These are phyloP conservation scores for Cheilosia impressa DNA, from an alignment of 2,888 invertebrate species.

Conservation along the genomic window DNA sequence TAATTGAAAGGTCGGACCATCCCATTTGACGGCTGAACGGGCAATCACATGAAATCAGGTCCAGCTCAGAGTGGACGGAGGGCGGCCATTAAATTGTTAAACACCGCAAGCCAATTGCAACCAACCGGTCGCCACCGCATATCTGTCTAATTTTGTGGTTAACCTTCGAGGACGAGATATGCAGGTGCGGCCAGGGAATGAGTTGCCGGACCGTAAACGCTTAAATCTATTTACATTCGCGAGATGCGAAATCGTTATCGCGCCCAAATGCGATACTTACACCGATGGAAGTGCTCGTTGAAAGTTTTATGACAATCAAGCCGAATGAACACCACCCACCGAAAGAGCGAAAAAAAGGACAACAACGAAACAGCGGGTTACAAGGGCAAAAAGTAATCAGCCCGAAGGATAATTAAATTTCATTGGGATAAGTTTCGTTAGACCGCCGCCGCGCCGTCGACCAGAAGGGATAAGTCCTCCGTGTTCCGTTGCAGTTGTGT, in stretches of 20 bases:
- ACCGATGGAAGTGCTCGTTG: slow-evolving; percentile 43
- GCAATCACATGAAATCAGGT: slow-evolving; percentile 3
- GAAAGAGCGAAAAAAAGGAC: neutral
- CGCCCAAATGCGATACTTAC: slow-evolving; percentile 32
- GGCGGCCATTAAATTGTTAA: slow-evolving; percentile 45
- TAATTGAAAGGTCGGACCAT: slow-evolving; percentile 45
- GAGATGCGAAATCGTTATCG: slow-evolving; percentile 36
- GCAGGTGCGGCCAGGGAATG: neutral
- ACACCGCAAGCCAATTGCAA: slow-evolving; percentile 3
- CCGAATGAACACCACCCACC: slow-evolving; percentile 22
- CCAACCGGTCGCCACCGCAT: slow-evolving; percentile 14
- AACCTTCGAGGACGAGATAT: slow-evolving; percentile 27
- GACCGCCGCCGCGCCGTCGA: slow-evolving; percentile 24
- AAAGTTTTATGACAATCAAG: slow-evolving; percentile 60
- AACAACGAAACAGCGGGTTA: slow-evolving; percentile 9
- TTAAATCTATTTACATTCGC: slow-evolving; percentile 24
- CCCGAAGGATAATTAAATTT: slow-evolving; percentile 68
- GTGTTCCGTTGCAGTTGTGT: neutral
- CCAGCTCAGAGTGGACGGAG: slow-evolving; percentile 17
- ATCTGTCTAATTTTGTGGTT: slow-evolving; percentile 47
- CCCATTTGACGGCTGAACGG: slow-evolving; percentile 31
- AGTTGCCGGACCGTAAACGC: neutral
- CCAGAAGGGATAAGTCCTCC: neutral
- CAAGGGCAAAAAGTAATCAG: slow-evolving; percentile 58
- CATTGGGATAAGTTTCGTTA: slow-evolving; percentile 63